A percentile compares a stretch with the other conserved stretches of the same genome.
These are phyloP conservation scores for Neosilurus hyrtlii DNA, from an alignment of 2,797 vertebrate genomes.

Conservation along the genomic window DNA sequence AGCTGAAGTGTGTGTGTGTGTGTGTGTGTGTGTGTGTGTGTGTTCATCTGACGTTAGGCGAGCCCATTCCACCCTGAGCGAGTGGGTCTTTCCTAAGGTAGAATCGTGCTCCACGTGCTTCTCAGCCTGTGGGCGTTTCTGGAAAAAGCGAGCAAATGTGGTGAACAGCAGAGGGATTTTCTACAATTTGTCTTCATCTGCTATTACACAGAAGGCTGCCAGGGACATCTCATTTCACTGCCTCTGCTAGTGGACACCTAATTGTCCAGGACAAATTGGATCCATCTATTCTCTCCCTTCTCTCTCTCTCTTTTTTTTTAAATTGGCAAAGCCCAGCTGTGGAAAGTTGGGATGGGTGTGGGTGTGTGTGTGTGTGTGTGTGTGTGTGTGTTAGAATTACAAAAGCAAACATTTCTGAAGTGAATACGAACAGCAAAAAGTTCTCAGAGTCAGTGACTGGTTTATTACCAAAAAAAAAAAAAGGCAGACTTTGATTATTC, in stretches of 20 bases:
- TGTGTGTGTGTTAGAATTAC: no score
- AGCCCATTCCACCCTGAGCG: slow-evolving; percentile 72
- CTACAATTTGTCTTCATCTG: slow-evolving; percentile 39
- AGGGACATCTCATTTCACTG: slow-evolving; percentile 44
- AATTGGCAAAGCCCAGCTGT: slow-evolving; percentile 20
- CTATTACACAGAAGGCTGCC: slow-evolving; percentile 46
- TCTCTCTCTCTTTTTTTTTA: background rate
- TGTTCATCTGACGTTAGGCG: slow-evolving; percentile 40
- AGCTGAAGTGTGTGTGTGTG: slow-evolving; percentile 70
- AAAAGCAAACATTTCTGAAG: background rate
- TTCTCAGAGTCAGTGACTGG: slow-evolving; percentile 10
- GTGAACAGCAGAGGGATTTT: slow-evolving; percentile 35
- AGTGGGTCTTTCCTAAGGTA: slow-evolving; percentile 61
- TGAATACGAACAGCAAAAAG: background rate
- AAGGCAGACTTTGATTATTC: slow-evolving; percentile 13
- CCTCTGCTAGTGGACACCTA: slow-evolving; percentile 39
- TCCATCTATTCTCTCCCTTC: background rate
- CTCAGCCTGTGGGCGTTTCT: slow-evolving; percentile 11
- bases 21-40: slow-evolving; percentile 61
- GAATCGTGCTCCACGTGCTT: slow-evolving; percentile 2
- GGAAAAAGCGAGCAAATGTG: slow-evolving; percentile 31
- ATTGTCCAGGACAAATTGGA: slow-evolving; percentile 44
- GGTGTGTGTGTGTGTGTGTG: no score
- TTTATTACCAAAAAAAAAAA: background rate
- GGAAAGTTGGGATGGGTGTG: no score